Conservation (phyloP, 2,888 invertebrate genomes). For the Fabriciana adippe region DNA sequence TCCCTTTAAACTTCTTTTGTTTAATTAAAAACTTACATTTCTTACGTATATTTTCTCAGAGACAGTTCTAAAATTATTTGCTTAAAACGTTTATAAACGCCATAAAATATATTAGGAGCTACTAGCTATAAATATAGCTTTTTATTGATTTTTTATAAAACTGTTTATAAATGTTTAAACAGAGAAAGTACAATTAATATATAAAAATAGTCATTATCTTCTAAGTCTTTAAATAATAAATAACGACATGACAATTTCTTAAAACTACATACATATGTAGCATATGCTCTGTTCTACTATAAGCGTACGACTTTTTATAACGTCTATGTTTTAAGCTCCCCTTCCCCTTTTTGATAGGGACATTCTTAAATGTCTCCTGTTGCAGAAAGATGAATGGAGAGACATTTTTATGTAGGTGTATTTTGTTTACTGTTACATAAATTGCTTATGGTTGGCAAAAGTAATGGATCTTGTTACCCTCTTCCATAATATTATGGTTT, state of each 20-base stretch:
- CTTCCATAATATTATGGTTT: constrained; percentile 65
- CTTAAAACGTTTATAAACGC: too few relatives aligned
- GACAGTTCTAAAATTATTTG: too few relatives aligned
- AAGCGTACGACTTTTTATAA: constrained; percentile 45
- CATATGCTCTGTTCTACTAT: constrained; percentile 19
- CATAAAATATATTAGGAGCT: too few relatives aligned
- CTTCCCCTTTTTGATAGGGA: constrained; percentile 76
- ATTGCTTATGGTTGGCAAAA: constrained; percentile 74
- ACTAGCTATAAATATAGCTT: too few relatives aligned
- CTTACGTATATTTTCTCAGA: too few relatives aligned
- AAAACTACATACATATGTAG: constrained; percentile 7
- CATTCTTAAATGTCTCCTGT: constrained; percentile 79
- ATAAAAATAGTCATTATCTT: too few relatives aligned
- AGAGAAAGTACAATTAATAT: too few relatives aligned
- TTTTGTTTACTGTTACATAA: constrained; percentile 71
- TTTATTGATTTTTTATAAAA: too few relatives aligned
- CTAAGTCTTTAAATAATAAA: not conserved
- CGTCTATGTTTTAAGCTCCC: constrained; percentile 68
- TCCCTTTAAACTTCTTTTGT: not conserved
- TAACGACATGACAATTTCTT: not conserved
- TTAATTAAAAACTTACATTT: too few relatives aligned
- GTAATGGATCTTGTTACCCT: constrained; percentile 70
- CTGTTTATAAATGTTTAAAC: too few relatives aligned
- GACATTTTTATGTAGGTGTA: constrained; percentile 77
- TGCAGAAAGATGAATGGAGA: constrained; percentile 80